These are phyloP conservation scores for Muntiacus muntjak DNA, from an alignment of 2,113 vertebrate genomes.

Conservation along the genomic window DNA sequence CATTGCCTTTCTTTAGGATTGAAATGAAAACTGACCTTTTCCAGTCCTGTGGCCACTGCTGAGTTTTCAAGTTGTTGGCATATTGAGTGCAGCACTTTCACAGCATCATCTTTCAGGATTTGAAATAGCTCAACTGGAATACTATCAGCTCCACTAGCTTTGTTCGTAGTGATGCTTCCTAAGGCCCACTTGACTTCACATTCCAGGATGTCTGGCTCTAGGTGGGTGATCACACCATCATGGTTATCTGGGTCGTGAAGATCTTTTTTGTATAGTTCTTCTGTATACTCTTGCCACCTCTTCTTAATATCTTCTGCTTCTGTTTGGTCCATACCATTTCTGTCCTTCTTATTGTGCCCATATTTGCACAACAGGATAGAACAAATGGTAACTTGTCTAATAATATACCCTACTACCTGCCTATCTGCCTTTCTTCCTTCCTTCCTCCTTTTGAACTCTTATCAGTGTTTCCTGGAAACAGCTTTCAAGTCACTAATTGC, in stretches of 20 bases:
- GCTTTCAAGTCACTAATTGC: neutral
- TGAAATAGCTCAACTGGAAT: neutral
- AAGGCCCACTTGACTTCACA: neutral
- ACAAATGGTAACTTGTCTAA: neutral
- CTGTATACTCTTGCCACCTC: neutral
- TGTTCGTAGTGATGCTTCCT: neutral
- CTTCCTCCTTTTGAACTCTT: neutral
- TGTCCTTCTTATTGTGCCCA: neutral
- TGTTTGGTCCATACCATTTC: neutral
- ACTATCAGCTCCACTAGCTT: neutral
- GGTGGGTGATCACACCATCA: neutral
- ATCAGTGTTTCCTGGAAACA: neutral
- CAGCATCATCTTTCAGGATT: neutral
- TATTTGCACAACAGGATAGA: neutral
- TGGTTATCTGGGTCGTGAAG: neutral
- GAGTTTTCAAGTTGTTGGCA: neutral
- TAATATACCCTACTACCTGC: neutral
- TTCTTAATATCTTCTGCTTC: neutral
- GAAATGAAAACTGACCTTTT: neutral
- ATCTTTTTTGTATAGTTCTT: neutral
- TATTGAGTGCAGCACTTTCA: neutral
- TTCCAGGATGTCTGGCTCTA: neutral
- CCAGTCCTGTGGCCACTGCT: neutral
- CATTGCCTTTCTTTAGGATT: neutral
- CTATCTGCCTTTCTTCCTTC: neutral